Evolutionary conservation across 1,140 invertebrate species (phyloP).

Genomic region (Pygmarrhopalites habei): DNA sequence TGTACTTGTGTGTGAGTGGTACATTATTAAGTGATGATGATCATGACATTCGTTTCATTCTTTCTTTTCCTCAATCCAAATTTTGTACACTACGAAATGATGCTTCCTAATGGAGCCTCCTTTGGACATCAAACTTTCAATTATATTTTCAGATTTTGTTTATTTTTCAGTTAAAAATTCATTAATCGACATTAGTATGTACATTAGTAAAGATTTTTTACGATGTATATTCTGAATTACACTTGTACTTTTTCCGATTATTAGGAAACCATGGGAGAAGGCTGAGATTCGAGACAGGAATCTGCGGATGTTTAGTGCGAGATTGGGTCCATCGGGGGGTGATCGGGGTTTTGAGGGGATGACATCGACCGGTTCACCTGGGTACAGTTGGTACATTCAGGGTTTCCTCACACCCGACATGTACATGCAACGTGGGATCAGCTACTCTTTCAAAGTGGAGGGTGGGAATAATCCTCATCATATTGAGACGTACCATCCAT

Average conservation of each 20-base stretch:
- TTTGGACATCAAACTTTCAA: too few relatives aligned
- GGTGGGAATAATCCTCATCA: slow-evolving; percentile 87
- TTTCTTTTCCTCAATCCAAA: slow-evolving; percentile 1
- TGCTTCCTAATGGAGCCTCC: too few relatives aligned
- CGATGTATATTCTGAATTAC: too few relatives aligned
- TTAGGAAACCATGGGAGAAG: slow-evolving; percentile 63
- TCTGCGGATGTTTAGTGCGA: slow-evolving; percentile 64
- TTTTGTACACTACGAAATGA: too few relatives aligned
- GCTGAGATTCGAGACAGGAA: slow-evolving; percentile 68
- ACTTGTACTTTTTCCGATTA: too few relatives aligned
- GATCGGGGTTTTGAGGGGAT: slow-evolving; percentile 63
- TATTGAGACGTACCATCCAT: slow-evolving; percentile 77
- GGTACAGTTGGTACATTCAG: slow-evolving; percentile 75
- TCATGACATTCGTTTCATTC: too few relatives aligned
- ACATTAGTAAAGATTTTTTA: too few relatives aligned
- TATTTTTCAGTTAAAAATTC: too few relatives aligned
- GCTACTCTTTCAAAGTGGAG: slow-evolving; percentile 70
- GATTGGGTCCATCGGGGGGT: slow-evolving; percentile 72
- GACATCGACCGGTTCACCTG: slow-evolving; percentile 41
- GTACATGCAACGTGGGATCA: slow-evolving; percentile 74
- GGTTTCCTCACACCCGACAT: slow-evolving; percentile 77
- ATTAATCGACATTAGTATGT: too few relatives aligned
- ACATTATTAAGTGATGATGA: too few relatives aligned
- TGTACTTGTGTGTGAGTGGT: too few relatives aligned
- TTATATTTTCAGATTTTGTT: too few relatives aligned